Percentiles rank a stretch among this genome's conserved stretches.
Conservation (phyloP, 1,140 invertebrate species). For the Apocrypta bakeri region DNA sequence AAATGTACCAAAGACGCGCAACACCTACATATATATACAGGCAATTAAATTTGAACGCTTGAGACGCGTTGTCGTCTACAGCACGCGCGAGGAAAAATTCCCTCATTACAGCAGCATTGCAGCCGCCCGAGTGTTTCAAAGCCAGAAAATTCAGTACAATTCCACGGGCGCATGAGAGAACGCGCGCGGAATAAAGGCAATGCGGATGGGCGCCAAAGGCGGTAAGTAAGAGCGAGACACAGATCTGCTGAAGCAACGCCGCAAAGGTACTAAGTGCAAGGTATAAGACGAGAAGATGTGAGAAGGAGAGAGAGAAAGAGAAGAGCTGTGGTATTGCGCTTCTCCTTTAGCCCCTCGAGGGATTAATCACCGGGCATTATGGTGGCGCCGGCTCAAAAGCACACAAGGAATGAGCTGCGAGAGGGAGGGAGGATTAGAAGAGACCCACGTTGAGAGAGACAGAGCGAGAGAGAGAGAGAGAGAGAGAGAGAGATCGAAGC, state of each 20-base stretch:
- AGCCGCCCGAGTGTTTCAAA: background rate
- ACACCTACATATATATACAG: too few relatives aligned
- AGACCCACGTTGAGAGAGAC: background rate
- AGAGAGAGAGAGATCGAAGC: constrained; percentile 37
- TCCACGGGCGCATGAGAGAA: constrained; percentile 2
- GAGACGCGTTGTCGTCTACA: too few relatives aligned
- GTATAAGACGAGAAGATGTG: constrained; percentile 48
- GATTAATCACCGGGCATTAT: constrained; percentile 71
- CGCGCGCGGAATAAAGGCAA: constrained; percentile 19
- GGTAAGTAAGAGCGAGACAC: constrained; percentile 1
- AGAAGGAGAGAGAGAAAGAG: constrained; percentile 42
- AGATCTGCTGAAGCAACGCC: constrained; percentile 43
- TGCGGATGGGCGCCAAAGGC: constrained; percentile 21
- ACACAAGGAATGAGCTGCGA: constrained; percentile 54
- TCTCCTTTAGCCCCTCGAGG: constrained; percentile 54
- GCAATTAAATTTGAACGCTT: too few relatives aligned
- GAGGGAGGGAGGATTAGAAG: background rate
- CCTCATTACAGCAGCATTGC: background rate
- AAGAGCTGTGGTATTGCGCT: constrained; percentile 58
- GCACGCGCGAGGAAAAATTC: background rate
- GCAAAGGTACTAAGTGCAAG: constrained; percentile 58
- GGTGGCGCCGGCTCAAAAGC: constrained; percentile 65
- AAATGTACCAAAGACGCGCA: too few relatives aligned
- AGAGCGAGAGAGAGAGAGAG: constrained; percentile 28
- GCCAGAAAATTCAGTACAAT: background rate